Percentiles rank a stretch among this genome's conserved stretches.
These are phyloP conservation scores for Pseudachorutes palmiensis DNA, from an alignment of 1,140 invertebrate genomes.

Conservation along the genomic window DNA sequence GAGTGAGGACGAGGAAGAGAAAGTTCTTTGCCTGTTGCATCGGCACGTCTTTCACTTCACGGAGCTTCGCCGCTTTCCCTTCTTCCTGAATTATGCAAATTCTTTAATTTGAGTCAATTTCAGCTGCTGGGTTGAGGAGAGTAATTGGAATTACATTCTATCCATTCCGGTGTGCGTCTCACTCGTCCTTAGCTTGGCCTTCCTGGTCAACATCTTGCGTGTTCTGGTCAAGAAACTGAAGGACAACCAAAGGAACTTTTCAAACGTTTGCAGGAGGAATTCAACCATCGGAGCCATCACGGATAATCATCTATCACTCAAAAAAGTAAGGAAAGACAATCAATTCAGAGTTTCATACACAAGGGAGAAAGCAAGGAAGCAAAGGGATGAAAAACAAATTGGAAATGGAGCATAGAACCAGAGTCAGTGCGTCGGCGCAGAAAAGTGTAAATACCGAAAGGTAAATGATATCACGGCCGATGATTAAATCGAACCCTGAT, in stretches of 20 bases:
- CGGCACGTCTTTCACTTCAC: neutral
- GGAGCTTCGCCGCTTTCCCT: neutral
- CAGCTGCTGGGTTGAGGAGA: constrained; percentile 32
- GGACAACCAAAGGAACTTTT: constrained; percentile 35
- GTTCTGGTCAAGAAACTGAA: constrained; percentile 48
- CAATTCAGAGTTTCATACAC: neutral
- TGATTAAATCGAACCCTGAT: too few relatives aligned
- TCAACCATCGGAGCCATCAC: constrained; percentile 23
- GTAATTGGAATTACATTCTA: constrained; percentile 35
- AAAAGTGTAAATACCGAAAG: too few relatives aligned
- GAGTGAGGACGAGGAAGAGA: neutral
- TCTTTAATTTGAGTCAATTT: too few relatives aligned
- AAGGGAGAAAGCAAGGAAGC: constrained; percentile 7
- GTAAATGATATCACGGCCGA: too few relatives aligned
- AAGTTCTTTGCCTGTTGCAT: neutral
- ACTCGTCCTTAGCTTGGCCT: constrained; percentile 48
- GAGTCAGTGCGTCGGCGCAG: too few relatives aligned
- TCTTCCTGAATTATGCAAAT: too few relatives aligned
- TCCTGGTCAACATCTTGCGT: constrained; percentile 51
- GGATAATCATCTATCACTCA: constrained; percentile 35
- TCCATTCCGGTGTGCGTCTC: constrained; percentile 44
- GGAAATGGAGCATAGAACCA: too few relatives aligned
- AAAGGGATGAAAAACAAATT: too few relatives aligned
- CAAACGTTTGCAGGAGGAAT: constrained; percentile 20
- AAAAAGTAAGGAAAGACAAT: constrained; percentile 22